Base-by-base conservation (phyloP, 1,140 invertebrate genomes). In the Leptinotarsa undecemlineata region DNA sequence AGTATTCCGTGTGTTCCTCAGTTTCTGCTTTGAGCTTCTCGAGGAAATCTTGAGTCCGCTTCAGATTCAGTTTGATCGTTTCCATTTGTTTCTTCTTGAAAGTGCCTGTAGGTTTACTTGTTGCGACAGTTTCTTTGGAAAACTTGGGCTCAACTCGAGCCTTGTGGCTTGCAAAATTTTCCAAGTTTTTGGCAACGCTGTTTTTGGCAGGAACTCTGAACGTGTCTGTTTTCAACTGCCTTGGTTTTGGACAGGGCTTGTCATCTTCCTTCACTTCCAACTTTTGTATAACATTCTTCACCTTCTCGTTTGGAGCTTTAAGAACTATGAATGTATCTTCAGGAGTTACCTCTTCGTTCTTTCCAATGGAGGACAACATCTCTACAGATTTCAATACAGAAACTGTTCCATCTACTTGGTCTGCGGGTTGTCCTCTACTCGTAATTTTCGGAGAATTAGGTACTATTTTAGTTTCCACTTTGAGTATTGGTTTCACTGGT, bases 271-370 rank as follows among this genome's bases (percentile, higher is more conserved):
- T 68, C 19, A 63, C 67, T 48, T 76, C 76, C 4, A 79, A 48
- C 71, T 80, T 79, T 57, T 79, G 68, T 19, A 78, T 70, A 4
- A 77, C 77, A 57, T 64, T 78, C 69, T 77, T 79, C 3, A 81
- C 75, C 42, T 77, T 77, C 67, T 79, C 76, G 66, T 75, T 78
- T 42, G 73, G 66, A 8, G 60, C 60, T 63, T 75, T 77, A 2
- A 75, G 8, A 13, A 68, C 76, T 4, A 75, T 61, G 62, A 78
- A 75, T 15, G 73, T 69, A 26, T 74, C 48, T 66, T 73, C 69
- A 13, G 74, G 76, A 66, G 70, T 62, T 14, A 74, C 20, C 19
- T 77, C 76, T 47, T 26, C 26, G 4, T 68, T 17, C 57, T 69
- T 73, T 2, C 60, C n/a, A 42, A 71, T 77, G n/a, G 68, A 62